A percentile compares a stretch with the other conserved stretches of the same genome.
phyloP scores from a whole-genome alignment of 1,140 invertebrate genomes.

The Myzus persicae region DNA sequence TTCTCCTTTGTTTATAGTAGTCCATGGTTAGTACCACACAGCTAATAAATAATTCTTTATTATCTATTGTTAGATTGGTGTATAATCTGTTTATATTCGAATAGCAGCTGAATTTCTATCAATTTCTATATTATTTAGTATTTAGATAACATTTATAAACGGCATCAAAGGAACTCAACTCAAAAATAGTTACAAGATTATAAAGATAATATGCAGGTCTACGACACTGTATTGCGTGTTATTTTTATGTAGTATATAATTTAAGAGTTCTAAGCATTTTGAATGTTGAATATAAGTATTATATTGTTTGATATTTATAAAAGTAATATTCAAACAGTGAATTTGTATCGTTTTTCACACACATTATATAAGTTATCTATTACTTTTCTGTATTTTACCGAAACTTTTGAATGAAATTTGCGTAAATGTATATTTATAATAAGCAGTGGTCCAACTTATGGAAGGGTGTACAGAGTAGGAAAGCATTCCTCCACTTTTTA shows the following conservation, averaged over 20 bases:
- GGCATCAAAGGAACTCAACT: neutral
- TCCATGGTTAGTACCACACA: neutral
- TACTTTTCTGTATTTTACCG: neutral
- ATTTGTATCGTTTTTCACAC: neutral
- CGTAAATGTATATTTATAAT: too few relatives aligned
- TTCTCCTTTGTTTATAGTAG: neutral
- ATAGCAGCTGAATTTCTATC: neutral
- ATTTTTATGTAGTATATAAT: neutral
- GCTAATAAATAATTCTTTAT: slow-evolving; percentile 1
- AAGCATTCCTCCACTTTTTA: too few relatives aligned
- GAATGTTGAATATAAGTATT: neutral
- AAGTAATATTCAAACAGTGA: neutral
- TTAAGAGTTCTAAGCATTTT: neutral
- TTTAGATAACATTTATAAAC: neutral
- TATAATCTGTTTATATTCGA: neutral
- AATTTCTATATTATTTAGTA: neutral
- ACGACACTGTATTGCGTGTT: neutral
- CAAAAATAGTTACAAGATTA: neutral
- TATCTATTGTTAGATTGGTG: neutral
- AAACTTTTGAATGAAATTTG: neutral
- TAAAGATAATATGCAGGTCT: neutral
- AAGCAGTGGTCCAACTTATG: too few relatives aligned
- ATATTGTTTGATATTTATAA: neutral
- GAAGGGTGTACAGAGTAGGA: too few relatives aligned
- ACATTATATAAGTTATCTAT: neutral